Base-by-base conservation (phyloP, 2,888 invertebrate species). In the Quadroppia sp. region DNA sequence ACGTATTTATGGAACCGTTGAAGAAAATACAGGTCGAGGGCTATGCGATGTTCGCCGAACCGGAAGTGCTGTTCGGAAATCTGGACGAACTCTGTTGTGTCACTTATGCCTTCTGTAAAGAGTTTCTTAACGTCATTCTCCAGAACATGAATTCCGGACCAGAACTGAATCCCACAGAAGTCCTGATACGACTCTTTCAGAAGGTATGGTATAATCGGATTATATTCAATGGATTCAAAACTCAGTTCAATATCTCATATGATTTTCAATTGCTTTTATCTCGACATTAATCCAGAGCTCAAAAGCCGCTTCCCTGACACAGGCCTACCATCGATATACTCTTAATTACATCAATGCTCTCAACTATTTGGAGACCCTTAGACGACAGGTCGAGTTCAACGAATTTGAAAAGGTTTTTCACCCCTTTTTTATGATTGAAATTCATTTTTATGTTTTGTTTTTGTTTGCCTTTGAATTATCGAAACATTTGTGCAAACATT, bases 1-100 rank as follows among this genome's bases (percentile, higher is more conserved):
- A 86, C 79, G 86, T 87, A 76, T 88, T 86, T 80, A 85, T 87
- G 84, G 87, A 87, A 79, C 87, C 87, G 0, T 79, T 87, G 79
- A 88, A 88, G 81, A 86, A 86, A 78, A 85, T 87, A 42, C 87
- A 88, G 80, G 87, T 88, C 13, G 87, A 88, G 79, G 87, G 87
- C 15, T 86, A 85, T 79, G 83, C 87, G 15, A 86, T 88, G 85
- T 86, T 85, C 78, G 86, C 87, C 11, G 87, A 87, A 78, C 87
- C 87, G 2, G 85, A 86, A 79, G 83, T 87, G 48, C 82, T 87
- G 7, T 87, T 87, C 80, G 87, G 87, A 20, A 87, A 87, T 79
- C 80, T 87, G 77, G 86, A 87, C 78, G 87, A 87, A 79, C 82
- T 87, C 1, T 87, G 86, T 78, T 85, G 85, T 79, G 86, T 86